These are phyloP conservation scores for Odontesthes bonariensis DNA, from an alignment of 2,113 vertebrate genomes.

Conservation along the genomic window DNA sequence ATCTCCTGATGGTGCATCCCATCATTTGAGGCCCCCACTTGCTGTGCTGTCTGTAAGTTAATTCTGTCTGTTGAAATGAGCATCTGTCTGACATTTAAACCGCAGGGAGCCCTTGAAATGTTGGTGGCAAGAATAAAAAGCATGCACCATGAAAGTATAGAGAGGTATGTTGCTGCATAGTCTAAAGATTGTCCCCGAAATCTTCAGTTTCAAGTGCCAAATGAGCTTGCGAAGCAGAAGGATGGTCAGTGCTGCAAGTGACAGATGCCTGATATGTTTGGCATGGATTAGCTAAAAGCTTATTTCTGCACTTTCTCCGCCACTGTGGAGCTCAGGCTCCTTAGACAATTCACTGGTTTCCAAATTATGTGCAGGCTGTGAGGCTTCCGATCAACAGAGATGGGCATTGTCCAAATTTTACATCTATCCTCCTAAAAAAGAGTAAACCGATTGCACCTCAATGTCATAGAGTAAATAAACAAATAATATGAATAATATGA, in stretches of 20 bases:
- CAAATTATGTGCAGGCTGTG: slow-evolving; percentile 58
- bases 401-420: slow-evolving; percentile 50
- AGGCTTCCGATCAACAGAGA: slow-evolving; percentile 51
- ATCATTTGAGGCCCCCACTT: slow-evolving; percentile 57
- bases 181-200: slow-evolving; percentile 70
- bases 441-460: slow-evolving; percentile 30
- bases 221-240: slow-evolving; percentile 63
- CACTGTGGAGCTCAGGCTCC: slow-evolving; percentile 59
- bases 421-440: slow-evolving; percentile 29
- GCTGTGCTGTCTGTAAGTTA: slow-evolving; percentile 71
- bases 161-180: slow-evolving; percentile 52
- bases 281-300: slow-evolving; percentile 76
- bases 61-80: slow-evolving; percentile 74
- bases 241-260: slow-evolving; percentile 65
- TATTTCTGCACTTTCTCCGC: slow-evolving; percentile 75
- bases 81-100: slow-evolving; percentile 76
- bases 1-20: slow-evolving; percentile 61
- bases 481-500: slow-evolving; percentile 13
- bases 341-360: slow-evolving; percentile 67
- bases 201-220: slow-evolving; percentile 66
- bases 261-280: slow-evolving; percentile 82
- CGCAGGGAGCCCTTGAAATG: slow-evolving; percentile 59
- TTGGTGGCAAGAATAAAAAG: slow-evolving; percentile 47
- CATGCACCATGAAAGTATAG: slow-evolving; percentile 44
- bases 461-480: slow-evolving; percentile 38